These are phyloP conservation scores for Leptodactylus fallax DNA, from an alignment of 2,797 vertebrate species.

Conservation along the genomic window DNA sequence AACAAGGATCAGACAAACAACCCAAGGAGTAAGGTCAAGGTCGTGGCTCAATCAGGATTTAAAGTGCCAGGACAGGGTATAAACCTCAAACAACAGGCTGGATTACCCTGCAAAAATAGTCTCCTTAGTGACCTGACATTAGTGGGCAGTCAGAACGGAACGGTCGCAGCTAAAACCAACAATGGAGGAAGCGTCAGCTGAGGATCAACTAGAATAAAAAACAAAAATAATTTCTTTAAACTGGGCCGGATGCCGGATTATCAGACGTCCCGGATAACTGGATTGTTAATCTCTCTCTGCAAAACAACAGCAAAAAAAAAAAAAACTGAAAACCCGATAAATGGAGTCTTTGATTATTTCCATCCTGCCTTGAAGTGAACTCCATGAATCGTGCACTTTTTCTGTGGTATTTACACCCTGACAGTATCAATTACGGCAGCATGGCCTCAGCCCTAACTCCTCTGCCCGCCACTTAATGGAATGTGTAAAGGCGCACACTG, in stretches of 20 bases:
- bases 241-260: background rate
- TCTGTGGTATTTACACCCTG: slow-evolving; percentile 35
- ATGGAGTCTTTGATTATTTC: slow-evolving; percentile 32
- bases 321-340: background rate
- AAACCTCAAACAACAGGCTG: too few species aligned
- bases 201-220: too few species aligned
- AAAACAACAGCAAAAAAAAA: background rate
- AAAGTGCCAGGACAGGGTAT: too few species aligned
- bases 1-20: too few species aligned
- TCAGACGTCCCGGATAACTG: background rate
- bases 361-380: slow-evolving; percentile 19
- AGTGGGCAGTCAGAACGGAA: too few species aligned
- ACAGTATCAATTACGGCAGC: slow-evolving; percentile 34
- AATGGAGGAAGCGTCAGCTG: too few species aligned
- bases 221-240: too few species aligned
- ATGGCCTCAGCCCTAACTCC: slow-evolving; percentile 24
- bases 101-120: too few species aligned
- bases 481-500: slow-evolving; percentile 41
- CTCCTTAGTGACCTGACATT: too few species aligned
- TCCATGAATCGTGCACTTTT: slow-evolving; percentile 5
- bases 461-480: slow-evolving; percentile 19
- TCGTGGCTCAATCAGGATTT: too few species aligned
- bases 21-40: too few species aligned
- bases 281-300: background rate
- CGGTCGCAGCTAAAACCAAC: too few species aligned